Evolutionary conservation across 2,113 vertebrate species (phyloP).

Genomic region (Podarcis cretensis): DNA sequence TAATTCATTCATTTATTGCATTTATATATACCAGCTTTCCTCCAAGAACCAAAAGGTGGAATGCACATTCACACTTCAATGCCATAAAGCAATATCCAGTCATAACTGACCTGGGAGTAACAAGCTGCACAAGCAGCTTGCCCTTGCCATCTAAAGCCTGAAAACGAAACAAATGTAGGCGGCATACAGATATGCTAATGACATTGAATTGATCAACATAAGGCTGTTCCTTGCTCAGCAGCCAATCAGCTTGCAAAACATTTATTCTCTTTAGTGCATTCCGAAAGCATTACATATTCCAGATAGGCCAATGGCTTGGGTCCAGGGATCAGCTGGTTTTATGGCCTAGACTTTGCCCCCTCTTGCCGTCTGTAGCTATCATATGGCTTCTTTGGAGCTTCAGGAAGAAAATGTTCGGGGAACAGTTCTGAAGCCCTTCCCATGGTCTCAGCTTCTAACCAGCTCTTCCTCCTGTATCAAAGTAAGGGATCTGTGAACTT

Average conservation of each 20-base stretch:
- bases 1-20: too few relatives aligned
- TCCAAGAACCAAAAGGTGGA: too few relatives aligned
- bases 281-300: not conserved
- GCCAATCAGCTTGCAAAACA: not conserved
- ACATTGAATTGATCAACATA: not conserved
- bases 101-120: not conserved
- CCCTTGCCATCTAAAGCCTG: not conserved
- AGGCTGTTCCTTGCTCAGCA: not conserved
- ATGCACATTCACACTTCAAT: too few relatives aligned
- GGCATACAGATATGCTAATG: not conserved
- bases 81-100: not conserved
- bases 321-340: constrained; percentile 7
- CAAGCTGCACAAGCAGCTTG: not conserved
- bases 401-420: constrained; percentile 20
- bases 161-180: not conserved
- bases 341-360: constrained; percentile 67
- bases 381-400: not conserved
- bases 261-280: not conserved
- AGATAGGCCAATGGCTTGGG: too few relatives aligned
- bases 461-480: constrained; percentile 35
- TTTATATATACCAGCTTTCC: too few relatives aligned
- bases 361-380: not conserved
- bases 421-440: not conserved
- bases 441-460: constrained; percentile 1
- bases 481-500: constrained; percentile 27